phyloP scores from a whole-genome alignment of 2,797 vertebrate genomes.

The Lindbergichthys nudifrons region DNA sequence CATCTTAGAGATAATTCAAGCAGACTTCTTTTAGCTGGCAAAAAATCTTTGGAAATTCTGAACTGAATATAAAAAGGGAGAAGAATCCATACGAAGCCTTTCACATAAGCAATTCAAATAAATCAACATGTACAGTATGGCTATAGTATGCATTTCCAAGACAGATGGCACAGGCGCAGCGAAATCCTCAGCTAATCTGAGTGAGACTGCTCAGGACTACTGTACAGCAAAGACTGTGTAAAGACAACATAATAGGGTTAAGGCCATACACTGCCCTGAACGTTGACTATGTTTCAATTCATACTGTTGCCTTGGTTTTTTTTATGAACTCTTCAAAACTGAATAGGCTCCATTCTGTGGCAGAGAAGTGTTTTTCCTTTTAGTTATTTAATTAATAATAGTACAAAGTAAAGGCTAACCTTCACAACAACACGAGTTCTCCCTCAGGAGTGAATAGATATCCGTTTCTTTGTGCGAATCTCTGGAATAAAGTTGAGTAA shows the following conservation, averaged over 20 bases:
- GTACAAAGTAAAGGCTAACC: not conserved
- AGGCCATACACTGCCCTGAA: slow-evolving; percentile 10
- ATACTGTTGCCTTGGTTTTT: not conserved
- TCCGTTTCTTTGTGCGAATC: not conserved
- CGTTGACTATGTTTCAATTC: slow-evolving; percentile 10
- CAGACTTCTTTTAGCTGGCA: slow-evolving; percentile 15
- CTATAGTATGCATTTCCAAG: slow-evolving; percentile 52
- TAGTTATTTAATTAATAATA: not conserved
- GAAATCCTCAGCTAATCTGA: slow-evolving; percentile 78
- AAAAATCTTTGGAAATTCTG: slow-evolving; percentile 17
- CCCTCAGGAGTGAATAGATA: not conserved
- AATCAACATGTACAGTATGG: slow-evolving; percentile 22
- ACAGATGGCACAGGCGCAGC: slow-evolving; percentile 74
- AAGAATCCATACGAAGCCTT: slow-evolving; percentile 12
- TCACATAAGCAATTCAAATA: slow-evolving; percentile 11
- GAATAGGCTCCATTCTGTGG: not conserved
- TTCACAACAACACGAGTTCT: not conserved
- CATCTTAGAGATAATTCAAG: slow-evolving; percentile 3
- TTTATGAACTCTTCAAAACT: not conserved
- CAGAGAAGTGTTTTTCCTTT: not conserved
- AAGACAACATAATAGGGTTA: slow-evolving; percentile 39
- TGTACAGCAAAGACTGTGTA: slow-evolving; percentile 45
- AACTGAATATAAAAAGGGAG: slow-evolving; percentile 2
- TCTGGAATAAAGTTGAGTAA: slow-evolving; percentile 37
- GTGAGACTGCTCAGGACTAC: slow-evolving; percentile 56